Conservation (phyloP, 2,888 invertebrate species). For the Tipula confusa region DNA sequence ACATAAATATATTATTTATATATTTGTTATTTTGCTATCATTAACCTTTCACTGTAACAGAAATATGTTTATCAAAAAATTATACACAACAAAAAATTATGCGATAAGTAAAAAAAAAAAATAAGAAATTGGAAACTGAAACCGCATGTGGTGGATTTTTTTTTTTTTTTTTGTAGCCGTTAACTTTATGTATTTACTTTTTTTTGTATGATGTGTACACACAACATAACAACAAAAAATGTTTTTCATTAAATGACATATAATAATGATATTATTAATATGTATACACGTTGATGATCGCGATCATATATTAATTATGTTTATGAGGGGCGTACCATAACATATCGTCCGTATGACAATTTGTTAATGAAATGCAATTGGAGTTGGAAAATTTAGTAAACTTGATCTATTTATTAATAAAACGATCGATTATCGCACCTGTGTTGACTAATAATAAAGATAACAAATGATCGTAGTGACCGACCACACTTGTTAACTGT, state of each 20-base stretch:
- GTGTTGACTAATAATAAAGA: no score
- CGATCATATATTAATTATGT: neutral
- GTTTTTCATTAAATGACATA: no score
- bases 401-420: no score
- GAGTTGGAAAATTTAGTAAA: no score
- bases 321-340: neutral
- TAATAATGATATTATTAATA: neutral
- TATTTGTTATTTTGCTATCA: neutral
- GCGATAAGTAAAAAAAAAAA: conserved; percentile 15
- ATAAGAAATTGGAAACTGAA: conserved; percentile 25
- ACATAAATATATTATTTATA: neutral
- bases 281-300: neutral
- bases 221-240: neutral
- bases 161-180: neutral
- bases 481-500: no score
- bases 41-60: conserved; percentile 1
- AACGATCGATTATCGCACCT: neutral
- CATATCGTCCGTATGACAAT: neutral
- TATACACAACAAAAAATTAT: neutral
- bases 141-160: conserved; percentile 3
- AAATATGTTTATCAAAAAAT: neutral
- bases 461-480: neutral
- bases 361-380: neutral
- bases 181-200: neutral
- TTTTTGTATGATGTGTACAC: neutral